Base-by-base conservation (phyloP, 2,113 vertebrate genomes). In the Phalacrocorax pelagicus region DNA sequence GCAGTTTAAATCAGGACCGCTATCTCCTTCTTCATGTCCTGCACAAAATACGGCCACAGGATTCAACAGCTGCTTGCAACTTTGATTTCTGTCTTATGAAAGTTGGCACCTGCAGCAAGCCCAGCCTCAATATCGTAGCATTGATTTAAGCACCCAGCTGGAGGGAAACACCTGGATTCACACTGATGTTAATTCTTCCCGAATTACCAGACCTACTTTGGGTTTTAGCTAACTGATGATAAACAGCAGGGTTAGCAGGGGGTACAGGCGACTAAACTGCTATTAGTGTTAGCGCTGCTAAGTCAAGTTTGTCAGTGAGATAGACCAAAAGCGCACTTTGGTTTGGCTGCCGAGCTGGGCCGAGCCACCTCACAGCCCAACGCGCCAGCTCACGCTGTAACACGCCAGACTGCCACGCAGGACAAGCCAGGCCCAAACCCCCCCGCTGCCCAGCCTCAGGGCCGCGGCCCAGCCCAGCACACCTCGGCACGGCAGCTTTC, bases 131-230 rank as follows among this genome's bases (percentile, higher is more conserved):
- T 29, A 20, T 38, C 0, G 1, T 4, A 40, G 57, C 74, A 42
- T 10, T 82, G 84, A 96, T 62, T 77, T 52, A 22, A 65, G 49
- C 70, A 42, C 40, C 65, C 94, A 93, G 87, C 81, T 94, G 94
- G 8, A 93, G 90, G 95, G 95, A 96, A 94, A 94, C 97, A 96
- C 95, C 95, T 96, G 88, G 94, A 72, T 84, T 46, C 30, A 38
- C 69, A 49, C 65, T 52, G 9, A 47, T 24, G 61, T 66, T 85
- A 73, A 32, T 82, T 63, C 81, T 75, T 84, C 34, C 34, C 65
- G 22, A 29, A 67, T 51, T 47, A 92, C n/a, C 78, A 70, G 75
- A n/a, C 11, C 46, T 70, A 30, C 84, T 87, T 46, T 20, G 72
- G 69, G 66, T 27, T 75, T 65, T 85, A 77, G 65, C 26, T 67